Evolutionary conservation across 64 coral and sea anemone genomes (phyloP), one percentile per base, ranked within the genome.

Genomic region (Anthopleura sola): DNA sequence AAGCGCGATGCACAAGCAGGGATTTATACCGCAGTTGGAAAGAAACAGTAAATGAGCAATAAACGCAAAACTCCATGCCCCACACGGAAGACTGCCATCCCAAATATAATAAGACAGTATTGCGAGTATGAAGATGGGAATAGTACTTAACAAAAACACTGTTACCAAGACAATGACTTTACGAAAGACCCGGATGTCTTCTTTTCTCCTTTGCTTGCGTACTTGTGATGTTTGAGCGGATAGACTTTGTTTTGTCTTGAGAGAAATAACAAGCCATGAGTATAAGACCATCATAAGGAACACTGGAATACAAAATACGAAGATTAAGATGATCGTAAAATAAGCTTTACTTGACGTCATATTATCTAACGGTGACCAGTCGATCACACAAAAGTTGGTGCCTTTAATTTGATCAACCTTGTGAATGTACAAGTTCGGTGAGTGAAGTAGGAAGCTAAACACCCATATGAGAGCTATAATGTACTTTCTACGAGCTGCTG

Each of bases 401-500:
- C 48, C 84, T 18, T 50, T 8, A 39, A 0, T 75, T 46, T 47
- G 4, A 18, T 16, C 8, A 26, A 79, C 32, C 47, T 24, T 19
- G 64, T 34, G 32, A 3, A 29, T 49, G 47, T 86, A 86, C 13
- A 75, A 50, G 20, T 46, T 74, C 37, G 48, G 44, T 29, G 29
- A 40, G n/a, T 75, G 39, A 34, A 86, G 36, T 21, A 24, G 8
- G 23, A 75, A 49, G 9, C 60, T 33, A 14, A 51, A 66, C 7
- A 75, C n/a, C 84, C 84, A 86, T 75, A 75, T 86, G 0, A 60
- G 21, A 74, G 60, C 36, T 9, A 86, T 75, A 23, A 86, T 75
- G 31, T 29, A 75, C 53, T 86, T 86, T 6, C 54, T 31, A 50
- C 68, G 38, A 13, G 84, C 46, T 21, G 76, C 32, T 14, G 39